Conservation (phyloP, 2,797 vertebrate genomes). For the Furcifer pardalis region DNA sequence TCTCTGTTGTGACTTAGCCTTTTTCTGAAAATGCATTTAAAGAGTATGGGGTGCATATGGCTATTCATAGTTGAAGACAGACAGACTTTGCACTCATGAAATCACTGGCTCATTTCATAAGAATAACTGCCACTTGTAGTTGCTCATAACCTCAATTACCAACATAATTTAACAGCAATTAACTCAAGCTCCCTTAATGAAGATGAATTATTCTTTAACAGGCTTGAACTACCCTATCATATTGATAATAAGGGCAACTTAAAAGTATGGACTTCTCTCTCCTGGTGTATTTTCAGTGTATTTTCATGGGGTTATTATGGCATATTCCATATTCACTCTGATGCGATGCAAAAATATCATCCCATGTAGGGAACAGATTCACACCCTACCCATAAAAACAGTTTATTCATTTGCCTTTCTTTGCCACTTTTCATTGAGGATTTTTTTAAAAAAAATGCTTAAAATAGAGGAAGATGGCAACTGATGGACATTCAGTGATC, state of each 20-base stretch:
- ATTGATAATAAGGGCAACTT: not conserved
- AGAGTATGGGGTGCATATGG: not conserved
- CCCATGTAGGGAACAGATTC: not conserved
- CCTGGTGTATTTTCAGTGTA: not conserved
- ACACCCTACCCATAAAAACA: not conserved
- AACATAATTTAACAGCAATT: not conserved
- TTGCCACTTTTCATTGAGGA: not conserved
- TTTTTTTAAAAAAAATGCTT: not conserved
- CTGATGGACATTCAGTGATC: not conserved
- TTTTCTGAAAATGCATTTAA: not conserved
- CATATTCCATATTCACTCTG: not conserved
- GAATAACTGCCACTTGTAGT: not conserved
- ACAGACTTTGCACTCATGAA: not conserved
- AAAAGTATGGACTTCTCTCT: not conserved
- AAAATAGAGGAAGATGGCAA: no score
- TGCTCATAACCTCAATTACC: not conserved
- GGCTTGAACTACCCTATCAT: not conserved
- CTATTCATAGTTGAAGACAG: not conserved
- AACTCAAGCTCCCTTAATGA: not conserved
- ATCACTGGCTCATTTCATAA: not conserved
- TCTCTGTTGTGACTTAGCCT: not conserved
- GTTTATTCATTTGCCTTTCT: not conserved
- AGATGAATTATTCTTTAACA: not conserved
- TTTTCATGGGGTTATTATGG: not conserved
- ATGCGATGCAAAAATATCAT: not conserved